These are phyloP conservation scores for Mormyrus proboscirostris DNA, from an alignment of 2,797 vertebrate genomes.

Conservation along the genomic window DNA sequence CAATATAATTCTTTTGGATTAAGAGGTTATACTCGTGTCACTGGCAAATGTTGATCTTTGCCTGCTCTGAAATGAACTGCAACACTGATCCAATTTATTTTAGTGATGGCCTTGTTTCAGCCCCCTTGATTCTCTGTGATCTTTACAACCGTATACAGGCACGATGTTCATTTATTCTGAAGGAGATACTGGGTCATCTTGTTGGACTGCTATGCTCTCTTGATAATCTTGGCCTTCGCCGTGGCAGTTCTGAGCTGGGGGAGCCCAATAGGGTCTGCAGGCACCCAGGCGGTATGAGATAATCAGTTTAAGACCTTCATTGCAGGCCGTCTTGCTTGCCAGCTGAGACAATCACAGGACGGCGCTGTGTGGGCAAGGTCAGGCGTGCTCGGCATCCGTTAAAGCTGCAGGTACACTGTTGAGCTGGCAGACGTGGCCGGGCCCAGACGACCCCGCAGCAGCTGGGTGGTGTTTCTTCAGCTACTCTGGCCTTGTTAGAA, in stretches of 20 bases:
- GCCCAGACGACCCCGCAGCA: neutral
- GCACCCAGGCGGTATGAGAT: neutral
- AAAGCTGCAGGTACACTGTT: neutral
- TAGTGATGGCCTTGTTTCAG: neutral
- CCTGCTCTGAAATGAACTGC: neutral
- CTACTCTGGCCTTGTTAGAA: neutral
- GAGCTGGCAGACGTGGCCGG: neutral
- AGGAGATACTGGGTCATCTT: neutral
- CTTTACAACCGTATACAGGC: neutral
- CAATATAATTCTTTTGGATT: neutral
- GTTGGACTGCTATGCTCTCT: neutral
- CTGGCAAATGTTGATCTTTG: neutral
- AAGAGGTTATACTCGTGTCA: neutral
- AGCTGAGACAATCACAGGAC: neutral
- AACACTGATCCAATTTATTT: neutral
- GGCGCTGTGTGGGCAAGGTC: neutral
- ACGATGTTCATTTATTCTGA: neutral
- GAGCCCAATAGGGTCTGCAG: neutral
- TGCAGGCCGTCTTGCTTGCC: neutral
- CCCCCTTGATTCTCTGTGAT: neutral
- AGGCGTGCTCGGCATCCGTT: neutral
- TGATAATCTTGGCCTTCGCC: neutral
- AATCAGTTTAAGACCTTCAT: slow-evolving; percentile 2
- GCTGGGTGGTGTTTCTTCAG: neutral
- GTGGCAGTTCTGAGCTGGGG: neutral